These are phyloP conservation scores for Anolis carolinensis DNA, from an alignment of 2,113 vertebrate genomes.

Conservation along the genomic window DNA sequence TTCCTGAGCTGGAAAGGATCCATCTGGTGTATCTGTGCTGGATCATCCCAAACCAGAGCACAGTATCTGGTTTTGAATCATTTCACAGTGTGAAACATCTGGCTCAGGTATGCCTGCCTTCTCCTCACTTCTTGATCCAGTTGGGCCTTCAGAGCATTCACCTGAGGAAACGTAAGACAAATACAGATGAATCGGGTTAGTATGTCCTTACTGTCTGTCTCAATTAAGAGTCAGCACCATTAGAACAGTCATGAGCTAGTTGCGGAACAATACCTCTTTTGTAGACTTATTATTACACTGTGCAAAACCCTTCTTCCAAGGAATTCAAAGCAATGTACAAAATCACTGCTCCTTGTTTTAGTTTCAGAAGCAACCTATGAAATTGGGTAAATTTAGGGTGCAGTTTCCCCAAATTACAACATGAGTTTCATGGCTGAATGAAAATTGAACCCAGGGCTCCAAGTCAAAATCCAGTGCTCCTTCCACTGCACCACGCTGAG, in stretches of 20 bases:
- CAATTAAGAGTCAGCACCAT: neutral
- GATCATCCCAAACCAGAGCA: neutral
- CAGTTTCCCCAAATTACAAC: neutral
- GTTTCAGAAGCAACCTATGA: neutral
- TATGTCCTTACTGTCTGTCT: neutral
- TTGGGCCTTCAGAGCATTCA: constrained; percentile 77
- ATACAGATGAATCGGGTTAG: neutral
- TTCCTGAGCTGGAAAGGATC: neutral
- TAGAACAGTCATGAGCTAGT: neutral
- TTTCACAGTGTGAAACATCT: constrained; percentile 63
- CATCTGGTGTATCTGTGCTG: neutral
- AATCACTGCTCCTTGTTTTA: neutral
- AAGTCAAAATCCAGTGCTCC: neutral
- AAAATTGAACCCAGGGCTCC: neutral
- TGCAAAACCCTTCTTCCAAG: neutral
- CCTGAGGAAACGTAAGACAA: constrained; percentile 56
- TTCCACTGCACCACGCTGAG: neutral
- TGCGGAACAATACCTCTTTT: neutral
- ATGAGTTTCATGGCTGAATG: neutral
- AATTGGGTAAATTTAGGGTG: neutral
- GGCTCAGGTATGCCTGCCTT: constrained; percentile 63
- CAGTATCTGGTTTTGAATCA: constrained; percentile 31
- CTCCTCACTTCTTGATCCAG: constrained; percentile 72
- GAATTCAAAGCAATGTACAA: neutral
- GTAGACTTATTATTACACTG: neutral